phyloP scores from a whole-genome alignment of 2,888 invertebrate species.

The Lymantria monacha region DNA sequence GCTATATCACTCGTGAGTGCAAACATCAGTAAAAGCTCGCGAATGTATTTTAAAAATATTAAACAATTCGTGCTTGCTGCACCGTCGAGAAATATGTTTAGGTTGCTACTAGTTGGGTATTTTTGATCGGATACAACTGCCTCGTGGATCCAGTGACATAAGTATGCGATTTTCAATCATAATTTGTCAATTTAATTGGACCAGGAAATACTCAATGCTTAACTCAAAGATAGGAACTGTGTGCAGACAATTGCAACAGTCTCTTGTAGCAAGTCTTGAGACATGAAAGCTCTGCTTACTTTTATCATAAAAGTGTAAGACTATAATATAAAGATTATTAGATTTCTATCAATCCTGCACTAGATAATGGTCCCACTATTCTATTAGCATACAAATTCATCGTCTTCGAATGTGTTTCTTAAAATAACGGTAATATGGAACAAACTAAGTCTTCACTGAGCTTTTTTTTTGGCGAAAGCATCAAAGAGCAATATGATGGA shows the following conservation, averaged over 20 bases:
- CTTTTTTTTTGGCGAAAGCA: conserved; percentile 22
- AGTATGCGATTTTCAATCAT: no score
- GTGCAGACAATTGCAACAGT: no score
- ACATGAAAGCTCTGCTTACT: no score
- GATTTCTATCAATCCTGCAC: conserved; percentile 18
- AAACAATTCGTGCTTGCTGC: conserved; percentile 46
- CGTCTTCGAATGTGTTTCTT: conserved; percentile 2
- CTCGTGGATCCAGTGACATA: no score
- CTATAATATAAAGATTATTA: not conserved
- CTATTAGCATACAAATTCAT: conserved; percentile 6
- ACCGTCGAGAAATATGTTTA: conserved; percentile 35
- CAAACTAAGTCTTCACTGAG: not conserved
- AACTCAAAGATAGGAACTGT: no score
- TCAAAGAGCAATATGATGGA: conserved; percentile 19
- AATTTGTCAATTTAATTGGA: no score
- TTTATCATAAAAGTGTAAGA: no score
- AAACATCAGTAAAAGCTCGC: conserved; percentile 57
- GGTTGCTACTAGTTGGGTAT: conserved; percentile 28
- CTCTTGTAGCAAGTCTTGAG: no score
- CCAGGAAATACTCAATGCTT: no score
- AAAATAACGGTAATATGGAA: conserved; percentile 1
- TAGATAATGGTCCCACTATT: conserved; percentile 9
- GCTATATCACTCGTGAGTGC: conserved; percentile 65
- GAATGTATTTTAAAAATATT: conserved; percentile 48
- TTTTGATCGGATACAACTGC: conserved; percentile 15